Conservation (phyloP, 2,113 vertebrate genomes). For the Laticauda laticaudata region DNA sequence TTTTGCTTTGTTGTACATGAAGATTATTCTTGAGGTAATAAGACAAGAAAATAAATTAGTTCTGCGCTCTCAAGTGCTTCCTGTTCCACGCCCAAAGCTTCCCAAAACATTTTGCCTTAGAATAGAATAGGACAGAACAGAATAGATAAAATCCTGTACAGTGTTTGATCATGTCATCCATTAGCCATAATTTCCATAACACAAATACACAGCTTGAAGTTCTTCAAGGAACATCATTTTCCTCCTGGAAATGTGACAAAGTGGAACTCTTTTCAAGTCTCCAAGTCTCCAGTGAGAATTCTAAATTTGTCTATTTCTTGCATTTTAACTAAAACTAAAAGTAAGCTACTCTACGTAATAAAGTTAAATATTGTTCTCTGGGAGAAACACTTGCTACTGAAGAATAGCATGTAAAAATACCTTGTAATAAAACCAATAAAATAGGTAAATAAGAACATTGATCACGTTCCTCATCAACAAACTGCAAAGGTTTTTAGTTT, state of each 20-base stretch:
- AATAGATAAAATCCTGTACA: background rate
- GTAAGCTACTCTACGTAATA: background rate
- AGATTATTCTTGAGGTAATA: background rate
- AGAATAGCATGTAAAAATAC: background rate
- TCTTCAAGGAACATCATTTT: background rate
- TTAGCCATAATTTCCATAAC: background rate
- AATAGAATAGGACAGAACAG: background rate
- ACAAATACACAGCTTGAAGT: background rate
- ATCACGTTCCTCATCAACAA: background rate
- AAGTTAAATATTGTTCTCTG: background rate
- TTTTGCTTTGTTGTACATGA: background rate
- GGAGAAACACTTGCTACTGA: background rate
- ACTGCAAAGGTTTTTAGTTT: background rate
- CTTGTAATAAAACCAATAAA: background rate
- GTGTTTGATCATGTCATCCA: background rate
- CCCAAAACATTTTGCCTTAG: background rate
- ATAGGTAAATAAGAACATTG: background rate
- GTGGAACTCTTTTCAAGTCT: background rate
- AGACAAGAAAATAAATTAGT: background rate
- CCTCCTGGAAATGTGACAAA: background rate
- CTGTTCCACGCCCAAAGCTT: background rate
- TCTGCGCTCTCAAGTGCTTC: background rate
- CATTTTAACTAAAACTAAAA: background rate
- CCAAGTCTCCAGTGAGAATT: background rate
- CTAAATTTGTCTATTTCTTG: background rate